Conservation (phyloP, 2,797 vertebrate genomes). For the Hypotaenidia okinawae region DNA sequence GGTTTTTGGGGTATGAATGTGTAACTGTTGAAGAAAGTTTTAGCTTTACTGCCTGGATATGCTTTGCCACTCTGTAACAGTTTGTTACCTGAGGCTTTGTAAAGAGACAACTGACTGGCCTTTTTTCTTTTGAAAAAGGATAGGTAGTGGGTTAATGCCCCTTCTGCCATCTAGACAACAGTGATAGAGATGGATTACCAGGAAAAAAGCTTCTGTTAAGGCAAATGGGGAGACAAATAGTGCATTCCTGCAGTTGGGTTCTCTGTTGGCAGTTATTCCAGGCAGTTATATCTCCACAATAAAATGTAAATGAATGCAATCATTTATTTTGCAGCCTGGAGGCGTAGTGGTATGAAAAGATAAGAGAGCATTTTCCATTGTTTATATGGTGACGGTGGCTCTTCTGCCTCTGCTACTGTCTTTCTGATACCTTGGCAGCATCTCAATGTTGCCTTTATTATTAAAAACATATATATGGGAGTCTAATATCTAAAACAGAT, state of each 20-base stretch:
- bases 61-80: neutral
- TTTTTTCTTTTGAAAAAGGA: neutral
- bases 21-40: neutral
- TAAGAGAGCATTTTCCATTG: slow-evolving; percentile 69
- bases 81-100: neutral
- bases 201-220: neutral
- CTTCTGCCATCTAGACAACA: neutral
- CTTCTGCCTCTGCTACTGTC: slow-evolving; percentile 10
- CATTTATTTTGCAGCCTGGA: slow-evolving; percentile 59
- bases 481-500: slow-evolving; percentile 58
- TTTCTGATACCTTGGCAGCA: slow-evolving; percentile 49
- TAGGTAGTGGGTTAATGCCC: neutral
- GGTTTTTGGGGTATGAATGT: neutral
- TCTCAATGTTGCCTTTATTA: slow-evolving; percentile 60
- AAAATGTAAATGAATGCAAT: slow-evolving; percentile 72
- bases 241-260: slow-evolving; percentile 7
- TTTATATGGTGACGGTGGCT: slow-evolving; percentile 47
- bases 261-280: slow-evolving; percentile 35
- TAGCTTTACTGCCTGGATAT: neutral
- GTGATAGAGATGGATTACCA: neutral
- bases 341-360: slow-evolving; percentile 63
- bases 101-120: neutral
- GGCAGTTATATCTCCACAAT: slow-evolving; percentile 47
- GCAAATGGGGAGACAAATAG: slow-evolving; percentile 42
- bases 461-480: slow-evolving; percentile 58